A percentile compares a stretch with the other conserved stretches of the same genome.
Evolutionary conservation across 2,797 vertebrate species (phyloP).

Genomic region (Sparidentex hasta): DNA sequence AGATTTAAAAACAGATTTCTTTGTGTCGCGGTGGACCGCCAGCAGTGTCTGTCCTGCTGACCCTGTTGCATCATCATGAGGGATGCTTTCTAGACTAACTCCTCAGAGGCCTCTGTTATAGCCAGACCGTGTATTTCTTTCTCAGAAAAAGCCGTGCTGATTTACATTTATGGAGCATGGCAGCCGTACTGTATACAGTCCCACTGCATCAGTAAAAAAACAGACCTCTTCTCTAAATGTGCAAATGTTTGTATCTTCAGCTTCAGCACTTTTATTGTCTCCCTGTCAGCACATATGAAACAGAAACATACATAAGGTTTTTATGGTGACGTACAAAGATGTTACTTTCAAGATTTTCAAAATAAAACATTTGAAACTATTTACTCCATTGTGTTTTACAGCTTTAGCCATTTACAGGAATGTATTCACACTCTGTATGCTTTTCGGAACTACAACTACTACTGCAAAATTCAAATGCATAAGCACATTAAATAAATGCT

Average conservation of each 20-base stretch:
- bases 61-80: slow-evolving; percentile 64
- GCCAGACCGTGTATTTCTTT: slow-evolving; percentile 69
- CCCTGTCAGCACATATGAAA: slow-evolving; percentile 42
- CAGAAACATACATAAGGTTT: neutral
- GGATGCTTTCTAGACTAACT: slow-evolving; percentile 48
- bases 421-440: neutral
- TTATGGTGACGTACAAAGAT: slow-evolving; percentile 2
- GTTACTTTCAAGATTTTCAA: slow-evolving; percentile 10
- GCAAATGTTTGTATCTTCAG: slow-evolving; percentile 44
- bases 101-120: slow-evolving; percentile 64
- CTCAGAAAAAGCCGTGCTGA: slow-evolving; percentile 75
- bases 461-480: neutral
- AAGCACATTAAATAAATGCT: neutral
- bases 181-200: slow-evolving; percentile 72
- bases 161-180: slow-evolving; percentile 82
- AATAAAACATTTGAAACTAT: neutral
- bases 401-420: neutral
- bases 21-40: neutral
- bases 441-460: neutral
- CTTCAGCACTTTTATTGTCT: slow-evolving; percentile 42
- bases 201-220: slow-evolving; percentile 79
- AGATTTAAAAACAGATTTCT: slow-evolving; percentile 46
- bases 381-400: neutral
- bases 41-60: slow-evolving; percentile 26
- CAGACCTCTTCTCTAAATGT: slow-evolving; percentile 63